phyloP scores from a whole-genome alignment of 2,113 vertebrate genomes.

The Myrmecobius fasciatus region DNA sequence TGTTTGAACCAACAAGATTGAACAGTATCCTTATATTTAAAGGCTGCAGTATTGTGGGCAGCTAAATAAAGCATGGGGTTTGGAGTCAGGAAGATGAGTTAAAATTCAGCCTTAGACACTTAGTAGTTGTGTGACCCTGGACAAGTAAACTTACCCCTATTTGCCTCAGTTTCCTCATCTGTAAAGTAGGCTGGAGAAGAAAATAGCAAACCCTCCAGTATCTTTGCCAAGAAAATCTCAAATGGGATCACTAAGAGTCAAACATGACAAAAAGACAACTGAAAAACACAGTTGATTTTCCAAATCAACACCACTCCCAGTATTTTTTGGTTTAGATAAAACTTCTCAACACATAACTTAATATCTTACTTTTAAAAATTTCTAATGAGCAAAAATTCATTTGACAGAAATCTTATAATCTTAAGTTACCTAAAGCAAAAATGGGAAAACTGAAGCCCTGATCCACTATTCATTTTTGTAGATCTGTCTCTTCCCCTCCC shows the following conservation, averaged over 20 bases:
- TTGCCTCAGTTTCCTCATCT: background rate
- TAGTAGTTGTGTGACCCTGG: background rate
- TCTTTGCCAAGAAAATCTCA: no score
- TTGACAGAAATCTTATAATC: constrained; percentile 95
- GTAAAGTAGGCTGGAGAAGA: background rate
- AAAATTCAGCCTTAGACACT: background rate
- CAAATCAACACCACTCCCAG: constrained; percentile 75
- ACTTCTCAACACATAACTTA: constrained; percentile 96
- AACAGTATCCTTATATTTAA: constrained; percentile 84
- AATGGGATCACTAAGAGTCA: no score
- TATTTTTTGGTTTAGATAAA: constrained; percentile 92
- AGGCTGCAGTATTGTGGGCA: constrained; percentile 66
- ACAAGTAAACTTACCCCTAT: background rate
- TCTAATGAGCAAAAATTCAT: constrained; percentile 96
- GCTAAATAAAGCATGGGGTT: background rate
- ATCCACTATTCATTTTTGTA: background rate
- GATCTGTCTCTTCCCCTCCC: no score
- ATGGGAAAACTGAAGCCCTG: background rate
- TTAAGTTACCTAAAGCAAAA: background rate
- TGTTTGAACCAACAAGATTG: constrained; percentile 83
- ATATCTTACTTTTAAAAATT: constrained; percentile 92
- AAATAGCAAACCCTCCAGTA: no score
- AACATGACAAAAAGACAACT: no score
- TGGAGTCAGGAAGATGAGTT: background rate
- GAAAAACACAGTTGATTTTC: constrained; percentile 66